These are phyloP conservation scores for Symphodus melops DNA, from an alignment of 2,113 vertebrate species.

Conservation along the genomic window DNA sequence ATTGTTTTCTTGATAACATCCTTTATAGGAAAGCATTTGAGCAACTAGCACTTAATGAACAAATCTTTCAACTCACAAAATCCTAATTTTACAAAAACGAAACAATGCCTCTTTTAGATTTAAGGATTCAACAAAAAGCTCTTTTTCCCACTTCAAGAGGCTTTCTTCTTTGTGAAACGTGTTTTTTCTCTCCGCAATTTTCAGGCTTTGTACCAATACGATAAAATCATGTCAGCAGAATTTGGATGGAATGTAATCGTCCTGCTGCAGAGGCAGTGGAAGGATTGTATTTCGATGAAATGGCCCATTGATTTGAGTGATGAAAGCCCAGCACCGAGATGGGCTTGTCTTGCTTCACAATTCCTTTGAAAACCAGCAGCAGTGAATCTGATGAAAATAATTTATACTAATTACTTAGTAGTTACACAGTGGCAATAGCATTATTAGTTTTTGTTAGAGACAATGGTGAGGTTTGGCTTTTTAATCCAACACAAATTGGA, in stretches of 20 bases:
- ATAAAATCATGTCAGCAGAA: slow-evolving; percentile 72
- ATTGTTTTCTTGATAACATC: slow-evolving; percentile 59
- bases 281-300: slow-evolving; percentile 81
- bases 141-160: not conserved
- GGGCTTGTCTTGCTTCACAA: slow-evolving; percentile 57
- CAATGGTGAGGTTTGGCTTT: slow-evolving; percentile 18
- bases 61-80: slow-evolving; percentile 6
- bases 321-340: slow-evolving; percentile 64
- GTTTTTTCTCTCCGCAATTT: slow-evolving; percentile 24
- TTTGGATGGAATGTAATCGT: slow-evolving; percentile 62
- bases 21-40: slow-evolving; percentile 7
- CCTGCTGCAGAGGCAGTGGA: slow-evolving; percentile 63
- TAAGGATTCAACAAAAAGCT: not conserved
- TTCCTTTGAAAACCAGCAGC: slow-evolving; percentile 44
- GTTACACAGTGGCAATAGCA: slow-evolving; percentile 16
- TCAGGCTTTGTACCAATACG: slow-evolving; percentile 33
- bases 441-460: slow-evolving; percentile 30
- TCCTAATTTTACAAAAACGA: slow-evolving; percentile 14
- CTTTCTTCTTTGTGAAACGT: slow-evolving; percentile 23
- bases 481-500: slow-evolving; percentile 1
- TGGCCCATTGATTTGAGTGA: slow-evolving; percentile 82
- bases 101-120: not conserved
- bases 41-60: slow-evolving; percentile 10
- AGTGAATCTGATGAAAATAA: slow-evolving; percentile 44
- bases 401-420: slow-evolving; percentile 53